phyloP scores from a whole-genome alignment of 2,113 vertebrate genomes.

The Mugil cephalus region DNA sequence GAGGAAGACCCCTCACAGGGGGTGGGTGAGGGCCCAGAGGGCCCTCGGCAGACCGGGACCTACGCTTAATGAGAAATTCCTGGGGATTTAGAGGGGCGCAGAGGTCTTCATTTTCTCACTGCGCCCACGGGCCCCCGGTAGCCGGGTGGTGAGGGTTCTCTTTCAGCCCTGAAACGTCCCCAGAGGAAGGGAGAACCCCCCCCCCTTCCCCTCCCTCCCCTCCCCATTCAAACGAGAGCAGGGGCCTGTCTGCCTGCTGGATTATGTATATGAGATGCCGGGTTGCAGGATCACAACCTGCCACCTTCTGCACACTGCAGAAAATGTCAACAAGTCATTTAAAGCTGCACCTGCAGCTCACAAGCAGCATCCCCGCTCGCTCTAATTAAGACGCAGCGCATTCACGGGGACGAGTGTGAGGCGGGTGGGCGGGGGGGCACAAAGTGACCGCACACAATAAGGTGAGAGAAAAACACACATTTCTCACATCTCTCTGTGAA shows the following conservation, averaged over 20 bases:
- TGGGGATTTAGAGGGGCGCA: conserved; percentile 86
- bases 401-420: conserved; percentile 22
- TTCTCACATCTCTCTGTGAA: neutral
- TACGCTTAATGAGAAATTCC: conserved; percentile 88
- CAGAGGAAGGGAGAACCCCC: conserved; percentile 70
- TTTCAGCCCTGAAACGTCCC: conserved; percentile 77
- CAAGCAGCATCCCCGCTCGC: conserved; percentile 16
- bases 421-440: neutral
- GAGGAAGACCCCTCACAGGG: conserved; percentile 67
- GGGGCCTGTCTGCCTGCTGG: conserved; percentile 71
- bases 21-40: conserved; percentile 65
- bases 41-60: conserved; percentile 78
- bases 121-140: conserved; percentile 78
- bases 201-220: too few species aligned
- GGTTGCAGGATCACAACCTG: conserved; percentile 72
- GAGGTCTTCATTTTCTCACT: conserved; percentile 90
- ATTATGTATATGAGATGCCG: conserved; percentile 84
- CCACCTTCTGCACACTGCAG: conserved; percentile 72
- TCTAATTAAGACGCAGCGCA: conserved; percentile 32
- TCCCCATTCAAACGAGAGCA: conserved; percentile 76
- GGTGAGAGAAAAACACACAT: conserved; percentile 4
- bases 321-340: conserved; percentile 70
- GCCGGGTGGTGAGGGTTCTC: conserved; percentile 72
- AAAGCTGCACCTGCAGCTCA: conserved; percentile 72
- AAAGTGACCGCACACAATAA: conserved; percentile 6